Evolutionary conservation across 1,140 invertebrate species (phyloP), one percentile per base, ranked within the genome.

Genomic region (Scaptomyza montana): DNA sequence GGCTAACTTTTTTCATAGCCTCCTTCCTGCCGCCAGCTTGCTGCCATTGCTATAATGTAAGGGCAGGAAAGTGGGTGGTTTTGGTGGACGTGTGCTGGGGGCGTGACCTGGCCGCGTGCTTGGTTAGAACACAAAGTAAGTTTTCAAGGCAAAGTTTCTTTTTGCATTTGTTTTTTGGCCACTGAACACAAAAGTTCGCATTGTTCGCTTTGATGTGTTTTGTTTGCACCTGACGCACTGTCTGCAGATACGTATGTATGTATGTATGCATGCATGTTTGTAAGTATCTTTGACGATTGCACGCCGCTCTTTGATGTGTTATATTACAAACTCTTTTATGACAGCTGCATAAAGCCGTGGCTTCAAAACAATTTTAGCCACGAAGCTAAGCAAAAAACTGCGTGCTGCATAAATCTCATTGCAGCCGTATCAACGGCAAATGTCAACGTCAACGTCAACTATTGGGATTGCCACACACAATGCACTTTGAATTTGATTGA

Each of bases 311-410:
- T 60, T 67, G 64, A 61, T 54, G 36, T 45, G 6, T 36, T 25
- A 46, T 53, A 59, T 77, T 66, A 63, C 61, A 75, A 77, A 73
- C 56, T 68, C 66, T 56, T 73, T 73, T 73, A 68, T 56, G 74
- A 13, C 36, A 43, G 9, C 9, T 54, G 49, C 21, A 51, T 21
- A 57, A 50, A 16, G 13, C 45, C 10, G 33, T 30, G 13, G 5
- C 25, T 19, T 49, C 33, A 62, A 74, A 47, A 55, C 66, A 49
- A 62, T 54, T 41, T 28, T 55, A 8, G 28, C 30, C 30, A 33
- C 30, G 16, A 33, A 33, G 30, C 30, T 33, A 33, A 33, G 7
- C 30, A 33, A 33, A 25, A 36, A 43, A n/a, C 5, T 36, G 2
- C 33, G 9, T 9, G 33, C 33, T 36, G 33, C 33, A 36, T 36